phyloP scores from a whole-genome alignment of 2,113 vertebrate genomes.

The Pluvianellus socialis region DNA sequence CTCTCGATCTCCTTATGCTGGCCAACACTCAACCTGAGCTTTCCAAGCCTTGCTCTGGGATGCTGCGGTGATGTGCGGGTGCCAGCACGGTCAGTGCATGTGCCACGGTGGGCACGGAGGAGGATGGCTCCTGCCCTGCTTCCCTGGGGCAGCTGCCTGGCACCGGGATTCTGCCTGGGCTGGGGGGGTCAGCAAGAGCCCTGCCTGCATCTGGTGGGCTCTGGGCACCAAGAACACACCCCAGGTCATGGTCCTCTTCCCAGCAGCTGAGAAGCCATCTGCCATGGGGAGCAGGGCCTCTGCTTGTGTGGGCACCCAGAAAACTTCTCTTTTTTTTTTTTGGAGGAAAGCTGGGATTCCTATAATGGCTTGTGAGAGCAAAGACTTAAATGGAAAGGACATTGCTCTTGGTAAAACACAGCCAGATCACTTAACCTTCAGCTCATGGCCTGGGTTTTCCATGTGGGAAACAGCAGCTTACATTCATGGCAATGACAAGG shows the following conservation, averaged over 20 bases:
- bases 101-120: rapidly evolving
- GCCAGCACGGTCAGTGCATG: not conserved
- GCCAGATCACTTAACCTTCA: not conserved
- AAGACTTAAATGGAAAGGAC: not conserved
- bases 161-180: not conserved
- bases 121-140: not conserved
- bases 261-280: not conserved
- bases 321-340: not conserved
- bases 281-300: not conserved
- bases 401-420: not conserved
- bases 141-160: not conserved
- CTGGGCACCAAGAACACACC: not conserved
- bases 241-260: not conserved
- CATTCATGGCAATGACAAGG: not conserved
- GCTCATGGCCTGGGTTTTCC: not conserved
- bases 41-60: not conserved
- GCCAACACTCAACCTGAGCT: not conserved
- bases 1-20: not conserved
- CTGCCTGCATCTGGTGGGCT: not conserved
- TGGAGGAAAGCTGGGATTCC: not conserved
- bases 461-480: not conserved
- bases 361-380: not conserved
- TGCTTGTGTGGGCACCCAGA: not conserved
- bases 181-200: not conserved
- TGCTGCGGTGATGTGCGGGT: not conserved